These are phyloP conservation scores for Crotalus tigris DNA, from an alignment of 2,113 vertebrate genomes.

Conservation along the genomic window DNA sequence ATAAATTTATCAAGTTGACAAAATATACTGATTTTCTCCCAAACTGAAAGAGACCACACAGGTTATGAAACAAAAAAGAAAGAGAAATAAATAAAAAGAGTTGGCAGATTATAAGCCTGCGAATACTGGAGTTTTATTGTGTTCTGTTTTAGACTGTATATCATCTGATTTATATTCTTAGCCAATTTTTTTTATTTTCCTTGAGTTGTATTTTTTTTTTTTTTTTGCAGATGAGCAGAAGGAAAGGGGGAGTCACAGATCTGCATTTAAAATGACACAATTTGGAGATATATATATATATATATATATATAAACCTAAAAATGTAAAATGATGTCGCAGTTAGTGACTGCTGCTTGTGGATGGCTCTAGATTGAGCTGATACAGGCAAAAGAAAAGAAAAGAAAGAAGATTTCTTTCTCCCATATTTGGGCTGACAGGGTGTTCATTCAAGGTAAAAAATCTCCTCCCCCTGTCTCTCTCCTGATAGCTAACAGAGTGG, in stretches of 20 bases:
- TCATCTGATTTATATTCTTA: constrained; percentile 20
- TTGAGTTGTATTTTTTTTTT: background rate
- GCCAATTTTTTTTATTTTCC: background rate
- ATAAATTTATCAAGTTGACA: constrained; percentile 28
- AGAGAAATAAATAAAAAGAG: constrained; percentile 5
- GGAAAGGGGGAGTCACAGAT: background rate
- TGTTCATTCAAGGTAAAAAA: no score
- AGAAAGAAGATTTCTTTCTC: no score
- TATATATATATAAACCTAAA: no score
- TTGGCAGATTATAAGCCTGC: constrained; percentile 23
- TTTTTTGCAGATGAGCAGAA: background rate
- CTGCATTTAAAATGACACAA: background rate
- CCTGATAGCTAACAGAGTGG: no score
- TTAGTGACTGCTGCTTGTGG: no score
- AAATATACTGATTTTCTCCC: constrained; percentile 28
- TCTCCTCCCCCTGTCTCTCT: no score
- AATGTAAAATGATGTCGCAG: no score
- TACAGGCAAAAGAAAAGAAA: no score
- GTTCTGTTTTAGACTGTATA: constrained; percentile 14
- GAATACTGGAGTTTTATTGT: constrained; percentile 30
- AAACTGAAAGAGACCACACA: constrained; percentile 14
- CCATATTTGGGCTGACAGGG: no score
- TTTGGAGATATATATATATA: no score
- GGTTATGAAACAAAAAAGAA: background rate
- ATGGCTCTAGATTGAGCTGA: no score